Conservation (phyloP, 2,113 vertebrate genomes). For the Hippocampus barbouri region DNA sequence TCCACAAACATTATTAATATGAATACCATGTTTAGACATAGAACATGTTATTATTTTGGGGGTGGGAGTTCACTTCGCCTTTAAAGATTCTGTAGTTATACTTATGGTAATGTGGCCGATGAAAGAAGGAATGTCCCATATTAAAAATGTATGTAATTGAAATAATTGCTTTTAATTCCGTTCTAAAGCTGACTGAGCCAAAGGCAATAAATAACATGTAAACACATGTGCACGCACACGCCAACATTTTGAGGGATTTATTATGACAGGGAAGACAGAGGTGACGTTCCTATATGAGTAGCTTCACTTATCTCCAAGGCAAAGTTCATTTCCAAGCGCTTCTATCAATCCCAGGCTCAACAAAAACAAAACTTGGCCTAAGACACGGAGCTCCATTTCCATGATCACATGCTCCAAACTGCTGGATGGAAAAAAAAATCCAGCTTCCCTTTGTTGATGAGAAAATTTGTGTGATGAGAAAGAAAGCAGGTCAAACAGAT, state of each 20-base stretch:
- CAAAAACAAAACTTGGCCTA: slow-evolving; percentile 18
- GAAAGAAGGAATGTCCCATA: too few relatives aligned
- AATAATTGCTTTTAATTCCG: not conserved
- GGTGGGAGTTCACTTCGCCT: too few relatives aligned
- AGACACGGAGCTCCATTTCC: slow-evolving; percentile 21
- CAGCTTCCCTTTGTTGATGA: not conserved
- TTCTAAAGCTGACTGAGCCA: not conserved
- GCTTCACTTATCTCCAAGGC: slow-evolving; percentile 30
- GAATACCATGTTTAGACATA: too few relatives aligned
- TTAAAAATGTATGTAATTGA: too few relatives aligned
- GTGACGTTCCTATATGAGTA: slow-evolving; percentile 7
- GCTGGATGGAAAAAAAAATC: not conserved
- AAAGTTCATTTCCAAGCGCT: slow-evolving; percentile 28
- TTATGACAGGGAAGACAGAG: slow-evolving; percentile 18
- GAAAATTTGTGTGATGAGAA: not conserved
- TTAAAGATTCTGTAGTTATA: too few relatives aligned
- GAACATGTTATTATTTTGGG: too few relatives aligned
- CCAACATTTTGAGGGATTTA: slow-evolving; percentile 10
- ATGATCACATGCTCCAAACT: slow-evolving; percentile 20
- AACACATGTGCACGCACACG: not conserved
- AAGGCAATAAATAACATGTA: slow-evolving; percentile 3
- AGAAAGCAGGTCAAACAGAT: not conserved
- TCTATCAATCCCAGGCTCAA: slow-evolving; percentile 18
- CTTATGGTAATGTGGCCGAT: too few relatives aligned
- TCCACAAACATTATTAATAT: too few relatives aligned